Conservation (phyloP, 2,797 vertebrate genomes). For the Eupleurogrammus muticus region DNA sequence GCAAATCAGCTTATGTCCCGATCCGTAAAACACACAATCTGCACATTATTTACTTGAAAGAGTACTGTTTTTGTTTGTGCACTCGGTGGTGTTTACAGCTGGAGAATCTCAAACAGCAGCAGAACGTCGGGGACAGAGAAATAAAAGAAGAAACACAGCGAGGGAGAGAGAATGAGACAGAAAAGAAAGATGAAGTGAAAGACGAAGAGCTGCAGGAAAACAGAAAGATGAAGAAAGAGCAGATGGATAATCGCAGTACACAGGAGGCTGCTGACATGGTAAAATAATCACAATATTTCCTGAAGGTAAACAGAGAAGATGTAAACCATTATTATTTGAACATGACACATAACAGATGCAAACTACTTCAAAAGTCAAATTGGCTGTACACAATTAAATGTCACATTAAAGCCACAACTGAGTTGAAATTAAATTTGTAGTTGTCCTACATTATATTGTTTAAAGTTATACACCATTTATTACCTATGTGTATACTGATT, state of each 20-base stretch:
- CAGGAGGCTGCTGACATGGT: slow-evolving; percentile 73
- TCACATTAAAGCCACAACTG: too few relatives aligned
- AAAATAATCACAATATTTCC: slow-evolving; percentile 5
- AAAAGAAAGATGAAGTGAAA: slow-evolving; percentile 14
- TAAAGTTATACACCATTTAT: too few relatives aligned
- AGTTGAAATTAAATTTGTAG: too few relatives aligned
- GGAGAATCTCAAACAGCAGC: slow-evolving; percentile 41
- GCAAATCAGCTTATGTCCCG: too few relatives aligned
- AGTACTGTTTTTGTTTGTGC: neutral
- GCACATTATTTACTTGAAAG: neutral
- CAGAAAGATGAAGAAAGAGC: slow-evolving; percentile 17
- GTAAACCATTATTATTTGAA: too few relatives aligned
- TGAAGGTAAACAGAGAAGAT: too few relatives aligned
- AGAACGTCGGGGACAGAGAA: slow-evolving; percentile 3
- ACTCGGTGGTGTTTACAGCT: slow-evolving; percentile 36
- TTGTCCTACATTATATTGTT: too few relatives aligned
- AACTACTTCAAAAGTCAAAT: too few relatives aligned
- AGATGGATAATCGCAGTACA: slow-evolving; percentile 57
- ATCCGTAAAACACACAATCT: neutral
- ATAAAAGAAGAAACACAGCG: neutral
- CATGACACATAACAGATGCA: too few relatives aligned
- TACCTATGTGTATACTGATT: too few relatives aligned
- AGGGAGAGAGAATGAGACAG: slow-evolving; percentile 1
- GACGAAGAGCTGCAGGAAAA: slow-evolving; percentile 26
- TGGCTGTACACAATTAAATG: too few relatives aligned